Evolutionary conservation across 2,797 vertebrate species (phyloP), one percentile per base, ranked within the genome.

Genomic region (Morus bassanus): DNA sequence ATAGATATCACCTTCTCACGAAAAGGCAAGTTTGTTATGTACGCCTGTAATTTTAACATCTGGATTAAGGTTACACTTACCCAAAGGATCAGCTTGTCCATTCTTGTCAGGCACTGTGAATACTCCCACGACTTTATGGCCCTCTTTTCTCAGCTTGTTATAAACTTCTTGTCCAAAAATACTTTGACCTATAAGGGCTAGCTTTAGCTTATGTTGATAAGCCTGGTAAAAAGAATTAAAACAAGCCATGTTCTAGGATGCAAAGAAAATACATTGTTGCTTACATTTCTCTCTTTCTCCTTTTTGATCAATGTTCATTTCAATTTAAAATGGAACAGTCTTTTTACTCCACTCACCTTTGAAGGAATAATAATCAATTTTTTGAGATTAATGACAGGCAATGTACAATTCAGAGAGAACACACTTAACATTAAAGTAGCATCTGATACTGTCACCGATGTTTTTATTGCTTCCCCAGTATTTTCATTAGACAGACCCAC

Each of bases 111-210:
- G 99, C 68, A 99, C 98, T 0, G 99, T 99, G 97, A 99, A 99
- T 61, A 99, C 99, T 1, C 99, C 99, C 85, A 99, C 99, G 15
- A 99, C 98, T 89, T 98, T 99, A 97, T 99, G 99, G 9, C 99
- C 99, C 81, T 99, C 98, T 97, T 99, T 99, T 95, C 98, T 98
- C 89, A 99, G 98, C 63, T 97, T 98, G 83, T 96, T 98, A 96
- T 99, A 99, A 72, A 99, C 99, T 98, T 99, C 99, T 98, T 99
- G 99, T 63, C 99, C 99, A 82, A 99, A 99, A 92, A 99, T 94
- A 95, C 99, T 99, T 98, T 99, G 99, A 61, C 99, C 99, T 96
- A 99, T 99, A 72, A 99, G 98, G n/a, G 99, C 99, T 70, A 99
- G 97, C 88, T 98, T 99, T 31, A 99, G 98, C 90, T 99, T 99